Evolutionary conservation across 2,113 vertebrate species (phyloP).

Genomic region (Bombycilla garrulus): DNA sequence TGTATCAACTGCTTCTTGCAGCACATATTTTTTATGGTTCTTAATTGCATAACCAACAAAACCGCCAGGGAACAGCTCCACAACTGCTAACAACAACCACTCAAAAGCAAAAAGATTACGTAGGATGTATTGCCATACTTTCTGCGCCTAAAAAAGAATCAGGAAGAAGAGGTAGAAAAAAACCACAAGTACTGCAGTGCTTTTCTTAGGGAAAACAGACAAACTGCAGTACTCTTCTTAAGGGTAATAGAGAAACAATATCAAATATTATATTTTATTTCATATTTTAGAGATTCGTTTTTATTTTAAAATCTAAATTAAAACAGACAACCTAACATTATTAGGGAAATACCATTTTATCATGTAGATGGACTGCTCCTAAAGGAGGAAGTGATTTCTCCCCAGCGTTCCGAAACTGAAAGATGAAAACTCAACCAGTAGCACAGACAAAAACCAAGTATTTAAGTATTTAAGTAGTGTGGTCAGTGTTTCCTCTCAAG

Average conservation of each 20-base stretch:
- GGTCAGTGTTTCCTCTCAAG: background rate
- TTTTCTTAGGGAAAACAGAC: background rate
- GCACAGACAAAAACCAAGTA: background rate
- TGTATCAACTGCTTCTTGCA: background rate
- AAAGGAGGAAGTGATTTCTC: background rate
- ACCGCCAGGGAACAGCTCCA: background rate
- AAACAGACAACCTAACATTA: background rate
- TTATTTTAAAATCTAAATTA: background rate
- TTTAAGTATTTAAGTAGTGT: no score
- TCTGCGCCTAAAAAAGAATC: background rate
- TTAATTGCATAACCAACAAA: background rate
- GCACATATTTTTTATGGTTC: background rate
- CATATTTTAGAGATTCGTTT: background rate
- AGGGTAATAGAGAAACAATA: background rate
- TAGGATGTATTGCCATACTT: background rate
- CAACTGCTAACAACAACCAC: background rate
- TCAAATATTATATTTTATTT: background rate
- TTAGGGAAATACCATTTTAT: background rate
- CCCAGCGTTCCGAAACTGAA: background rate
- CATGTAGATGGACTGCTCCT: background rate
- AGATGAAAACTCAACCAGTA: background rate
- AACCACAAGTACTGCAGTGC: background rate
- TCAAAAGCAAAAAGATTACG: background rate
- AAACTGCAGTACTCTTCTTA: background rate
- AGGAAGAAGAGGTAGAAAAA: background rate